Percentiles rank a stretch among this genome's conserved stretches.
phyloP scores from a whole-genome alignment of 2,888 invertebrate species.

The Alsophila aescularia region DNA sequence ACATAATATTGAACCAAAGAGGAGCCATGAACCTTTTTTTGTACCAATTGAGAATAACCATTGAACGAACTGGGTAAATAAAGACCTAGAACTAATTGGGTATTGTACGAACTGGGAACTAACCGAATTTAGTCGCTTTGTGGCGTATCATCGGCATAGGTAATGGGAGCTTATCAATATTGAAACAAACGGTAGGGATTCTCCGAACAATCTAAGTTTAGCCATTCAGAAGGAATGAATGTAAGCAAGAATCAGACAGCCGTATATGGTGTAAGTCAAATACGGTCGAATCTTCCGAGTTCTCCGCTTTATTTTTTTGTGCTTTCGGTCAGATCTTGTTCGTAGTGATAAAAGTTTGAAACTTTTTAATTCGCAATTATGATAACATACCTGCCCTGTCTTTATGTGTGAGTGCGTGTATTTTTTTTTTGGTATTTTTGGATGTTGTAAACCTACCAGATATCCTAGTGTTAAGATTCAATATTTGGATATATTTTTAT shows the following conservation, averaged over 20 bases:
- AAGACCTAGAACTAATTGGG: too few species aligned
- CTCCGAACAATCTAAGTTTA: neutral
- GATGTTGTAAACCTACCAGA: constrained; percentile 71
- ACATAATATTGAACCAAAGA: too few species aligned
- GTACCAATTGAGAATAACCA: too few species aligned
- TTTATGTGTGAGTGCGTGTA: constrained; percentile 69
- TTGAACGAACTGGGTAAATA: too few species aligned
- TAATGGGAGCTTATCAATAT: too few species aligned
- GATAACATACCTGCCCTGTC: constrained; percentile 3
- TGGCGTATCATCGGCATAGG: neutral
- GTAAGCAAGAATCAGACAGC: too few species aligned
- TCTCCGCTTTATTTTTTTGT: neutral
- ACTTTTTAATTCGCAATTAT: neutral
- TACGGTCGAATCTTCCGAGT: neutral
- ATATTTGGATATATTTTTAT: constrained; percentile 83
- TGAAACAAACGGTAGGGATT: neutral
- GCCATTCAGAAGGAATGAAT: too few species aligned
- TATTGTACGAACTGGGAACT: too few species aligned
- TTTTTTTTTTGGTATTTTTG: constrained; percentile 77
- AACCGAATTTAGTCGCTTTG: too few species aligned
- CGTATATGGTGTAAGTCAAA: neutral
- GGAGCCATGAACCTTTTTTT: too few species aligned
- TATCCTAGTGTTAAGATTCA: constrained; percentile 79
- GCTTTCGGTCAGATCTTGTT: constrained; percentile 6
- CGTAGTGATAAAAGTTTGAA: neutral